Percentiles rank a stretch among this genome's conserved stretches.
Conservation (phyloP, 64 coral and sea anemone genomes). For the Montipora capricornis region DNA sequence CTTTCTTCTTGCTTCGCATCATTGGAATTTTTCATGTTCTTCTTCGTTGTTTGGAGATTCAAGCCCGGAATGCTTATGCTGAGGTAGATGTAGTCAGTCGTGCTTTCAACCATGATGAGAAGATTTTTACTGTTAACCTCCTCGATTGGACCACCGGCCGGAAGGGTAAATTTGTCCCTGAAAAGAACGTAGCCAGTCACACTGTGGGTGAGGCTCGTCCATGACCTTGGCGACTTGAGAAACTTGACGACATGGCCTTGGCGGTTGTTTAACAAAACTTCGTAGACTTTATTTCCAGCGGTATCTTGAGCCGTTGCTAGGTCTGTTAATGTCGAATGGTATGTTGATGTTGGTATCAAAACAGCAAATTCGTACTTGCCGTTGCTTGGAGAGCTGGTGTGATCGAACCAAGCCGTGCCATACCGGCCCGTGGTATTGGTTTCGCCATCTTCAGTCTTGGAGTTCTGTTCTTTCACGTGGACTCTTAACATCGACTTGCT, state of each 20-base stretch:
- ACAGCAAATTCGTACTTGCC: conserved; percentile 1
- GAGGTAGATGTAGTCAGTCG: not conserved
- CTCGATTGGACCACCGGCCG: not conserved
- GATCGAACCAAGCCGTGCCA: conserved; percentile 52
- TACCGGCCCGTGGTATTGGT: not conserved
- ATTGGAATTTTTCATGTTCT: not conserved
- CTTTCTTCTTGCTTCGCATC: not conserved
- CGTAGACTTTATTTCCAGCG: not conserved
- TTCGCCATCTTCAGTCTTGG: not conserved
- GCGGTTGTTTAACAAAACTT: not conserved
- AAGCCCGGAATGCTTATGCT: not conserved
- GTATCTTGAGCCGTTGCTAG: conserved; percentile 3
- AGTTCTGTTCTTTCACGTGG: not conserved
- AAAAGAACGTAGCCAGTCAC: conserved; percentile 23
- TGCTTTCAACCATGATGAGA: conserved; percentile 7
- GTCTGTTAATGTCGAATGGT: not conserved
- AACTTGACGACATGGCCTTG: conserved; percentile 8
- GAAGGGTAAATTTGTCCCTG: not conserved
- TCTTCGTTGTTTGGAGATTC: not conserved
- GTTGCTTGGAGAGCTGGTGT: not conserved
- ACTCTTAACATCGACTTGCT: not conserved
- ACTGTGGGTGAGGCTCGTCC: not conserved
- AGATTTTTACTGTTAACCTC: not conserved
- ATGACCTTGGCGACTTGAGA: conserved; percentile 17
- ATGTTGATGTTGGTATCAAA: not conserved